Base-by-base conservation (phyloP, 2,888 invertebrate species). In the Augochlorella aurata region DNA sequence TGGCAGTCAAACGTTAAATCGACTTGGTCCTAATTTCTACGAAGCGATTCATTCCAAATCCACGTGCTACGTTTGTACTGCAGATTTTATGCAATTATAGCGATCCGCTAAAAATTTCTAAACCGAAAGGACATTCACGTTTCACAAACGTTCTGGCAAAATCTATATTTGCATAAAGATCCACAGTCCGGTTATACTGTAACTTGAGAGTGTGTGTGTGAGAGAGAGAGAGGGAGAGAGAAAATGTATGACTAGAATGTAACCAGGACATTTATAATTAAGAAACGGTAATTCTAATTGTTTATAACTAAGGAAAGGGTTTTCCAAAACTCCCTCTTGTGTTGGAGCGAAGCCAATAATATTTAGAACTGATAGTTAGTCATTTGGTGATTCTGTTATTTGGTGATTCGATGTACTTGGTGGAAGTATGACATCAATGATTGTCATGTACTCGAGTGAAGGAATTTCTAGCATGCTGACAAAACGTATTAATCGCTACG, bases 361-460 rank as follows among this genome's bases (percentile, higher is more conserved):
- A 29, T 72, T 44, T 65, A 65, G 18, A 54, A 29, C 58, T 18
- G 49, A 73, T 44, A 74, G 21, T 76, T 29, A 29, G 65, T 71
- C 63, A 74, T 63, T 70, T 54, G 61, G 45, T 79, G 45, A 61
- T 24, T 61, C 77, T 71, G 79, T 76, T 79, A 75, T 47, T 86
- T 81, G 77, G 71, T 52, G 70, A 29, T 16, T 47, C 65, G 18
- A 10, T 14, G 3, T 38, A 2, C 29, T 29, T 29, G 29, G n/a
- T n/a, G n/a, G n/a, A n/a, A n/a, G n/a, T n/a, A n/a, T n/a, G n/a
- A n/a, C n/a, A n/a, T n/a, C n/a, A n/a, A n/a, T n/a, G n/a, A n/a
- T n/a, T n/a, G n/a, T n/a, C n/a, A n/a, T n/a, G n/a, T n/a, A n/a
- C n/a, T n/a, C n/a, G n/a, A n/a, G n/a, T n/a, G n/a, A n/a, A n/a